phyloP scores from a whole-genome alignment of 1,140 invertebrate species.

The Drosophila chauvacae region DNA sequence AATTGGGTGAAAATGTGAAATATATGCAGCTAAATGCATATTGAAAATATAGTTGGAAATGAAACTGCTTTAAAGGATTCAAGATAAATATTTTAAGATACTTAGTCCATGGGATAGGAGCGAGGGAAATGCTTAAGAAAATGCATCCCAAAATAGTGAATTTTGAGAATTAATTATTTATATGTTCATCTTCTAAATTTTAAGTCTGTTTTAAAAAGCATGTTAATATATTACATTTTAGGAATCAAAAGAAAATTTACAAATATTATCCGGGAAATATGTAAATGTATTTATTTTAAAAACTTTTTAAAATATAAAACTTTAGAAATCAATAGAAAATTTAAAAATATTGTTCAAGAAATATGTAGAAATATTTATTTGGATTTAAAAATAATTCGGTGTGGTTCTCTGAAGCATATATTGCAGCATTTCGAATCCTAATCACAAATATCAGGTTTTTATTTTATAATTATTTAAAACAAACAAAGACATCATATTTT shows the following conservation, averaged over 20 bases:
- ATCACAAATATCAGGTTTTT: background rate
- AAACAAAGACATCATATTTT: too few relatives aligned
- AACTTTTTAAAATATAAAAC: too few relatives aligned
- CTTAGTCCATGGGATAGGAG: too few relatives aligned
- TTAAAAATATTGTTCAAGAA: background rate
- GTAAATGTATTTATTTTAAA: too few relatives aligned
- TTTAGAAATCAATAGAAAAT: too few relatives aligned
- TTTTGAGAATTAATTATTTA: background rate
- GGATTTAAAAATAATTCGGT: background rate
- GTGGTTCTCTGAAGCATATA: background rate
- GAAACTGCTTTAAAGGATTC: background rate
- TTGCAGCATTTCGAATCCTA: background rate
- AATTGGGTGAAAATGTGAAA: conserved; percentile 52
- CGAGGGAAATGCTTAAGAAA: background rate
- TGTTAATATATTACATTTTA: too few relatives aligned
- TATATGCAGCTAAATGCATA: conserved; percentile 22
- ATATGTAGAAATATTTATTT: background rate
- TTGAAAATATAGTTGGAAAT: conserved; percentile 6
- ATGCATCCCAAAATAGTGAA: background rate
- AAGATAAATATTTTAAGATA: background rate
- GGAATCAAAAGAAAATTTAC: too few relatives aligned
- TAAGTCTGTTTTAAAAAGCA: too few relatives aligned
- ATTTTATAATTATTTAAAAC: too few relatives aligned
- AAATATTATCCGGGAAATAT: too few relatives aligned
- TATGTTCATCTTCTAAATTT: too few relatives aligned